Evolutionary conservation across 2,888 invertebrate species (phyloP).

Genomic region (Agrochola litura): DNA sequence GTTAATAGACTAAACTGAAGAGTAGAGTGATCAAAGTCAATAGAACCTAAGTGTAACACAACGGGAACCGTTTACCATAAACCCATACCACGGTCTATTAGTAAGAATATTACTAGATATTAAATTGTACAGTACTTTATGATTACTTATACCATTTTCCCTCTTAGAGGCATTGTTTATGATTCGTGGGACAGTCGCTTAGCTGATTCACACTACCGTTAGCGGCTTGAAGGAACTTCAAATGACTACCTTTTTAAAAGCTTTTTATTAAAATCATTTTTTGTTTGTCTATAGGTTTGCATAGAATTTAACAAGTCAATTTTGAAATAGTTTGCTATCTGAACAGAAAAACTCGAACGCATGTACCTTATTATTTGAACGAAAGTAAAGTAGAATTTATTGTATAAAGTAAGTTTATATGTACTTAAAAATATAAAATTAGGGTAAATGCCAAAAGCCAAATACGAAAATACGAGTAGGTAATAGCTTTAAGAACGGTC

Average conservation of each 20-base stretch:
- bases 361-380: not conserved
- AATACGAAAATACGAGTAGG: not conserved
- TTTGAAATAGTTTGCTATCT: not conserved
- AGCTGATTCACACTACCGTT: conserved; percentile 70
- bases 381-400: not conserved
- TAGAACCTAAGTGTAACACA: conserved; percentile 31
- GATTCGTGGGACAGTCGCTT: conserved; percentile 73
- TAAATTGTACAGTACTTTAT: conserved; percentile 68
- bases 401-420: not conserved
- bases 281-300: not conserved
- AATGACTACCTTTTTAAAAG: conserved; percentile 60
- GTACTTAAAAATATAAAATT: not conserved
- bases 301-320: not conserved
- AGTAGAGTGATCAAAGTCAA: not conserved
- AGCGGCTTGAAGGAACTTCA: conserved; percentile 49
- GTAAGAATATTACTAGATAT: conserved; percentile 65
- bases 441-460: not conserved
- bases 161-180: conserved; percentile 74
- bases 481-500: not conserved
- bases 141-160: conserved; percentile 56
- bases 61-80: conserved; percentile 34
- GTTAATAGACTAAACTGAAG: not conserved
- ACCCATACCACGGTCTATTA: conserved; percentile 48
- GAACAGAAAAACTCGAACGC: not conserved
- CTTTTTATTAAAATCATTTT: conserved; percentile 8